Conservation (phyloP, 1,140 invertebrate genomes). For the Monochamus saltuarius region DNA sequence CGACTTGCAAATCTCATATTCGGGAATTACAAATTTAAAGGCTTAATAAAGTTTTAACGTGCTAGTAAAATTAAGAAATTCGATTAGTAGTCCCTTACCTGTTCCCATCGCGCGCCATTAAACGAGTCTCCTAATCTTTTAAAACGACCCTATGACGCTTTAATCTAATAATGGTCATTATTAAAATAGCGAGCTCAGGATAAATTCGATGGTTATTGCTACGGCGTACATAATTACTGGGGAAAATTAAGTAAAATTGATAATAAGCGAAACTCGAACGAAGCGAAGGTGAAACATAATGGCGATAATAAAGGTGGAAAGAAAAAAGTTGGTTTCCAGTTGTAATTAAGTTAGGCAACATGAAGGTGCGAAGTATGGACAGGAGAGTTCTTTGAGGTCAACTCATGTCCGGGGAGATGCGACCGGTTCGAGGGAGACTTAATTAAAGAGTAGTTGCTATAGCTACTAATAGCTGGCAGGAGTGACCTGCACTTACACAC, state of each 20-base stretch:
- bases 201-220: constrained; percentile 48
- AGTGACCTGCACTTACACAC: constrained; percentile 34
- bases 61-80: constrained; percentile 38
- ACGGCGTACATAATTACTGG: constrained; percentile 43
- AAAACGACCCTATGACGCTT: constrained; percentile 43
- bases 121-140: constrained; percentile 45
- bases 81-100: constrained; percentile 38
- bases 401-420: constrained; percentile 30
- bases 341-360: constrained; percentile 38
- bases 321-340: constrained; percentile 29
- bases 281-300: constrained; percentile 39
- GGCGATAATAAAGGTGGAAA: constrained; percentile 43
- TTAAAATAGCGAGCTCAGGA: constrained; percentile 45
- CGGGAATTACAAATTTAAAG: constrained; percentile 33
- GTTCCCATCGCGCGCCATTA: constrained; percentile 36
- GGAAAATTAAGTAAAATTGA: constrained; percentile 46
- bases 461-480: constrained; percentile 42
- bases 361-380: constrained; percentile 39
- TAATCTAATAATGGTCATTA: constrained; percentile 50
- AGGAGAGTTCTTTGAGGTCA: constrained; percentile 42
- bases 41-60: constrained; percentile 32
- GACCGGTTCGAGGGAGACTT: constrained; percentile 33
- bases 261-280: constrained; percentile 35
- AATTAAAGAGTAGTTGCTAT: constrained; percentile 47
- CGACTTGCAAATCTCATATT: constrained; percentile 27